Evolutionary conservation across 2,888 invertebrate genomes (phyloP), one percentile per base, ranked within the genome.

Genomic region (Liodrosophila aerea): DNA sequence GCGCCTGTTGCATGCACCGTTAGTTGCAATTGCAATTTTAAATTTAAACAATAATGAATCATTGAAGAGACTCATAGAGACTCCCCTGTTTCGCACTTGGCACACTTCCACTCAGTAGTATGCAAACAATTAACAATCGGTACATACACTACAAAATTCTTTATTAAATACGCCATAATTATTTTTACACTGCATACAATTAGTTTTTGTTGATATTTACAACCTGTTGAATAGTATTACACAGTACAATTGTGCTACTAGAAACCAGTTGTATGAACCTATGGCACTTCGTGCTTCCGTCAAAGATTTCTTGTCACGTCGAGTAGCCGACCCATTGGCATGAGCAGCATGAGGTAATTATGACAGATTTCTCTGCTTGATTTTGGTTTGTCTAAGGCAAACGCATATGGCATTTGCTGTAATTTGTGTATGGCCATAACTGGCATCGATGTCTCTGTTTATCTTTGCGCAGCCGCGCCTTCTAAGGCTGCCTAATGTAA

Each of bases 81-180:
- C 7, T 45, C 13, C 8, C 29, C 37, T 30, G 27, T 44, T 18
- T 39, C 18, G 30, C 27, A 3, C 56, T 37, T 65, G 82, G 61
- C 82, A 69, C 61, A 60, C 58, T 76, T 76, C 72, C 47, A 74
- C 63, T 66, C 59, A 50, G 63, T 58, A 39, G 22, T 5, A 22
- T 22, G 22, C 22, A 43, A 37, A 39, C 16, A 44, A 29, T 7
- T 13, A 39, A 33, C 37, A 34, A 36, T 31, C 62, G 30, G 71
- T 59, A 50, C 46, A 60, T 43, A 51, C 36, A 54, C 46, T 39
- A 34, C n/a, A 39, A 69, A 70, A 70, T 80, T 44, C 43, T 52
- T 76, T 36, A 50, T 33, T 45, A 59, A 74, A 50, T 64, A 82
- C 73, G 77, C 73, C 76, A 61, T 76, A 59, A 73, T 76, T 62